These are phyloP conservation scores for Coptodon bakossiorum DNA, from an alignment of 2,113 vertebrate genomes.

Conservation along the genomic window DNA sequence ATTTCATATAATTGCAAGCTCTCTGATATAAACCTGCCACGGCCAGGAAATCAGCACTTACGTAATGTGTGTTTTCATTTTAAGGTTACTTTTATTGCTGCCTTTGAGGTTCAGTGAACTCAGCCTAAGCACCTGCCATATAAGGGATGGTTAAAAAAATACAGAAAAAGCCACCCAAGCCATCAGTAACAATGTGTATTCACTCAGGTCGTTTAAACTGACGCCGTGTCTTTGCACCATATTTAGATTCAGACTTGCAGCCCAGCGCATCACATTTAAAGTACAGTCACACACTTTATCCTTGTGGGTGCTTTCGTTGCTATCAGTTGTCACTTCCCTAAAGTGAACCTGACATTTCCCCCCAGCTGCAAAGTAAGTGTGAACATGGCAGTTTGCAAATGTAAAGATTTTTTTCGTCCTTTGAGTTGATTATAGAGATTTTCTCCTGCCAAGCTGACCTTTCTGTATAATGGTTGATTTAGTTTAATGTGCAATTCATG, in stretches of 20 bases:
- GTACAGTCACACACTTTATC: background rate
- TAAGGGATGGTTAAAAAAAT: constrained; percentile 25
- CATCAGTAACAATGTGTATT: constrained; percentile 44
- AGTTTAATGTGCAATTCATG: constrained; percentile 2
- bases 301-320: constrained; percentile 18
- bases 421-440: background rate
- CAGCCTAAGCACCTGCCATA: constrained; percentile 52
- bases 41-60: constrained; percentile 25
- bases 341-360: constrained; percentile 10
- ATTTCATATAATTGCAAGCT: constrained; percentile 4
- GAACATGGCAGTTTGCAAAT: constrained; percentile 12
- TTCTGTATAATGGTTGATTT: background rate
- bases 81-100: constrained; percentile 32
- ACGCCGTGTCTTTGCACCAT: background rate
- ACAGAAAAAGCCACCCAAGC: background rate
- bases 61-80: constrained; percentile 23
- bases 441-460: background rate
- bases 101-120: constrained; percentile 49
- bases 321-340: background rate
- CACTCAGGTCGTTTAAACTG: constrained; percentile 15
- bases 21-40: constrained; percentile 19
- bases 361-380: background rate
- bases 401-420: background rate
- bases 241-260: constrained; percentile 6
- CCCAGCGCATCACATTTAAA: background rate